These are phyloP conservation scores for Caenorhabditis sinica DNA, from an alignment of 2,888 invertebrate species.

Conservation along the genomic window DNA sequence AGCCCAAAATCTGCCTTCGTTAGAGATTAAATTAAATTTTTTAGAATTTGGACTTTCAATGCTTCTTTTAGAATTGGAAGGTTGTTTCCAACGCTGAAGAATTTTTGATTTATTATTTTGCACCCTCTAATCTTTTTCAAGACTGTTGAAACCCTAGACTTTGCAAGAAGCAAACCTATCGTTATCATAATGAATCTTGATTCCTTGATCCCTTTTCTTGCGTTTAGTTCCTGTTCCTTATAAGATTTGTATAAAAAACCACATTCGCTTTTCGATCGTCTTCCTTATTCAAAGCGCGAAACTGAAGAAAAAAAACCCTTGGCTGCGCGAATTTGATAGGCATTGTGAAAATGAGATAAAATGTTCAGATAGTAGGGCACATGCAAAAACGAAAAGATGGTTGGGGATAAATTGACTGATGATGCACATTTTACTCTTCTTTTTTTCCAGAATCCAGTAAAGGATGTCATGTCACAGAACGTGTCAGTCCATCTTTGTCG, in stretches of 20 bases:
- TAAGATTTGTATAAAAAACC: slow-evolving; percentile 17
- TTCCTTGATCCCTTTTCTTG: slow-evolving; percentile 1
- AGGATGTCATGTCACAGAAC: slow-evolving; percentile 49
- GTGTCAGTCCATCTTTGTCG: slow-evolving; percentile 59
- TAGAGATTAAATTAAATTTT: too few species aligned
- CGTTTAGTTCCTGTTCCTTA: slow-evolving; percentile 3
- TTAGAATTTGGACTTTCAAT: too few species aligned
- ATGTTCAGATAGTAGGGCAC: slow-evolving; percentile 57
- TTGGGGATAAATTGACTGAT: slow-evolving; percentile 33
- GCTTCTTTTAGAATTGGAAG: too few species aligned
- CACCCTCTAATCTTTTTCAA: too few species aligned
- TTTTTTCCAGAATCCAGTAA: slow-evolving; percentile 57
- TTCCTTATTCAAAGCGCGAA: background rate
- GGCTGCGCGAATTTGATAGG: slow-evolving; percentile 57
- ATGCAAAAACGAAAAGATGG: background rate
- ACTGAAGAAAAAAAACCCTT: slow-evolving; percentile 39
- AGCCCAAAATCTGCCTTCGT: too few species aligned
- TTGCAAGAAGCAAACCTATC: too few species aligned
- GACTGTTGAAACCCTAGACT: too few species aligned
- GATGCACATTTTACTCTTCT: slow-evolving; percentile 1
- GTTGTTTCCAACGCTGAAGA: too few species aligned
- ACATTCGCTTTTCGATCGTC: slow-evolving; percentile 42
- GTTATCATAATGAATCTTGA: slow-evolving; percentile 12
- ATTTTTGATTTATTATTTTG: too few species aligned
- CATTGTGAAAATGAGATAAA: slow-evolving; percentile 59